Conservation (phyloP, 2,888 invertebrate genomes). For the Trachelus tabidus region DNA sequence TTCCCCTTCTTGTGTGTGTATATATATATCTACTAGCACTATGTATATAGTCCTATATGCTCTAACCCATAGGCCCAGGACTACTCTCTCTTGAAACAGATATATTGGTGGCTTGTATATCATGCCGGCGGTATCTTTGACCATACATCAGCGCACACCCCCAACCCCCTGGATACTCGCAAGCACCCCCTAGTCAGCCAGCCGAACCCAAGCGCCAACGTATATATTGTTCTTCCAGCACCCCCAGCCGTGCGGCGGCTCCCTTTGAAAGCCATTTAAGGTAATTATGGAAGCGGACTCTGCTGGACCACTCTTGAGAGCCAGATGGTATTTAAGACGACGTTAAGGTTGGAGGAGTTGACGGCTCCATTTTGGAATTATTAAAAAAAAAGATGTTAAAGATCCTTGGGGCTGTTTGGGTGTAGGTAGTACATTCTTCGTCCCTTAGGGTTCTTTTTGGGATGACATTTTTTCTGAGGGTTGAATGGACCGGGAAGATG, state of each 20-base stretch:
- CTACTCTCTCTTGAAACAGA: constrained; percentile 17
- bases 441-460: background rate
- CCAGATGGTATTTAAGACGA: constrained; percentile 6
- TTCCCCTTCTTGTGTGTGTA: background rate
- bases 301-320: constrained; percentile 24
- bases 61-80: background rate
- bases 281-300: constrained; percentile 23
- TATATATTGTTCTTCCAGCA: constrained; percentile 12
- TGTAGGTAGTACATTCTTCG: background rate
- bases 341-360: background rate
- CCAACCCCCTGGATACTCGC: constrained; percentile 7
- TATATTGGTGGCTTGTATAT: constrained; percentile 18
- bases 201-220: background rate
- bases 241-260: constrained; percentile 16
- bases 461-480: background rate
- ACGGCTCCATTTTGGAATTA: background rate
- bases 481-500: background rate
- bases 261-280: constrained; percentile 21
- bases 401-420: background rate
- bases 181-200: constrained; percentile 13
- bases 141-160: constrained; percentile 40
- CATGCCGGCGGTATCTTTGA: constrained; percentile 33
- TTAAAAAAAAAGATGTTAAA: background rate
- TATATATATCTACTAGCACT: background rate
- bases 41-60: background rate